Percentiles rank a stretch among this genome's conserved stretches.
These are phyloP conservation scores for Morone chrysops DNA, from an alignment of 2,113 vertebrate species.

Conservation along the genomic window DNA sequence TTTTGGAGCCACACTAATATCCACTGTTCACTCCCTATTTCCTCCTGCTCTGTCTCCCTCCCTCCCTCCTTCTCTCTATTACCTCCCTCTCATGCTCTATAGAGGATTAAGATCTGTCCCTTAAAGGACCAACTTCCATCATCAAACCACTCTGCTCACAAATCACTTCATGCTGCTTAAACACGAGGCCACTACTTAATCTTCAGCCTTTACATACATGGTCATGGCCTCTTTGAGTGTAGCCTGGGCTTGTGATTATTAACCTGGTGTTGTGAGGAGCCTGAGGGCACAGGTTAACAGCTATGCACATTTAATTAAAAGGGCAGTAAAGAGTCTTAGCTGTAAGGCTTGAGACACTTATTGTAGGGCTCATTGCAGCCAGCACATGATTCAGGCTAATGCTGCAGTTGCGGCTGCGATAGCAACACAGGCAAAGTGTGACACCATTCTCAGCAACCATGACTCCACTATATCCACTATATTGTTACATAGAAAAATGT, in stretches of 20 bases:
- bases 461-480: no score
- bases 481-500: no score
- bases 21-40: constrained; percentile 55
- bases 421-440: no score
- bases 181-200: constrained; percentile 43
- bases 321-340: constrained; percentile 49
- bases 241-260: constrained; percentile 55
- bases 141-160: constrained; percentile 53
- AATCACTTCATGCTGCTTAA: constrained; percentile 65
- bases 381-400: neutral
- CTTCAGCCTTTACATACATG: constrained; percentile 40
- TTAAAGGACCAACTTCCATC: constrained; percentile 50
- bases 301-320: constrained; percentile 73
- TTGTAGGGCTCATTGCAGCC: neutral
- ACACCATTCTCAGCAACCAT: no score
- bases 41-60: constrained; percentile 27
- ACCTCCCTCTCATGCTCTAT: constrained; percentile 34
- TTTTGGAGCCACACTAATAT: constrained; percentile 65
- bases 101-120: constrained; percentile 64
- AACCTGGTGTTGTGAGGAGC: constrained; percentile 51
- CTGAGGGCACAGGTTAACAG: constrained; percentile 43
- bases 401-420: neutral
- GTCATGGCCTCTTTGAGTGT: constrained; percentile 40
- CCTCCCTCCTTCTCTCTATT: neutral
- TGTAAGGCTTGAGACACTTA: constrained; percentile 18